A percentile compares a stretch with the other conserved stretches of the same genome.
Conservation (phyloP, 2,113 vertebrate species). For the Aphelocoma coerulescens region DNA sequence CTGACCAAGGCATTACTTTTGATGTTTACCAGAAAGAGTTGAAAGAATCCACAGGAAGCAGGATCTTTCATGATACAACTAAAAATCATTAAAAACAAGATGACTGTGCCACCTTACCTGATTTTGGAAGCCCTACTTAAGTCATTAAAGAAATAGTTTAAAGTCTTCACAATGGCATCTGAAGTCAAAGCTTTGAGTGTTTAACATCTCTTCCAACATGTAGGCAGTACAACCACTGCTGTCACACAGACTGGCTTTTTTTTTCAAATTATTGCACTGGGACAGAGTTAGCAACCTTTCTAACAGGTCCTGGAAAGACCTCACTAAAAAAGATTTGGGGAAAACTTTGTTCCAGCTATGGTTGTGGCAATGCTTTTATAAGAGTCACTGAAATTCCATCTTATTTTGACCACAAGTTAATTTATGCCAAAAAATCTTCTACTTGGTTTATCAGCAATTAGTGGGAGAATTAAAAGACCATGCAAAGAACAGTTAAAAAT, state of each 20-base stretch:
- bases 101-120: not conserved
- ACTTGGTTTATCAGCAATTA: not conserved
- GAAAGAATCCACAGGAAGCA: not conserved
- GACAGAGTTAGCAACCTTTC: not conserved
- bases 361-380: not conserved
- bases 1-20: not conserved
- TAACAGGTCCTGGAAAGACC: not conserved
- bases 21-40: not conserved
- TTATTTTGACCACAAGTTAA: not conserved
- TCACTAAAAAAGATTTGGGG: not conserved
- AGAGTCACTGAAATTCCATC: not conserved
- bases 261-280: not conserved
- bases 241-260: not conserved
- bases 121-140: not conserved
- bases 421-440: not conserved
- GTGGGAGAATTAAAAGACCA: not conserved
- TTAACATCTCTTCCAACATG: not conserved
- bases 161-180: not conserved
- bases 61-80: not conserved
- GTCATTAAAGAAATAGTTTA: not conserved
- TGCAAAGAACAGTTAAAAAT: not conserved
- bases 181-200: not conserved
- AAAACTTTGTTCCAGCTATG: not conserved
- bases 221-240: accelerated
- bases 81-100: not conserved